Base-by-base conservation (phyloP, 2,113 vertebrate species). In the Corythornis cristatus region DNA sequence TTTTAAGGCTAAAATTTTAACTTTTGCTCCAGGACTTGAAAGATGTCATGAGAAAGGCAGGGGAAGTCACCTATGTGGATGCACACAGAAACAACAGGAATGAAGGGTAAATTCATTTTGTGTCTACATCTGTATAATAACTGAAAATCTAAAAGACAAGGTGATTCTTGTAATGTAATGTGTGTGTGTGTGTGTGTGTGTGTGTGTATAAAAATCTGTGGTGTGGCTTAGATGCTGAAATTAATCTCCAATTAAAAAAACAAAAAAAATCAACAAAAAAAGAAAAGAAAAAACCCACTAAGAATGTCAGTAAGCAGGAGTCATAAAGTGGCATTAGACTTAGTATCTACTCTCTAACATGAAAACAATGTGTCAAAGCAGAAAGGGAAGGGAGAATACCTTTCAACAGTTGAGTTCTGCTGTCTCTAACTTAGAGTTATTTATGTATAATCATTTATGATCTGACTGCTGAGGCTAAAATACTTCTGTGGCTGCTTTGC, bases 11-110 rank as follows among this genome's bases (percentile, higher is more conserved):
- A 85, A 96, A 90, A 76, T 51, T n/a, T 90, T 90, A 73, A 87
- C 73, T 93, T 96, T 64, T 97, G 93, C 97, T 96, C 73, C 97
- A 99, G 99, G 99, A 99, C 96, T 98, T 99, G 91, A 99, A 99
- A 97, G 99, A 99, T 97, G 98, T 99, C 95, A 99, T 99, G 99
- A 98, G 99, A 97, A 99, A 99, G 96, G 99, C 98, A 86, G 98
- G 98, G 66, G 99, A 99, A 83, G 99, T 99, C 57, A 99, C 98
- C 37, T 99, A 99, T 98, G 99, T 99, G 97, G 99, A 99, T 91
- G 99, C 99, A 43, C 99, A 99, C 97, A 98, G 99, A 93, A 98
- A 98, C 96, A 99, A 98, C 96, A 98, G 98, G 97, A 99, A 99
- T 66, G 99, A 99, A 98, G 99, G 98, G 99, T 99, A 80, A 96